Percentiles rank a stretch among this genome's conserved stretches.
These are phyloP conservation scores for Xestobium rufovillosum DNA, from an alignment of 2,888 invertebrate genomes.

Conservation along the genomic window DNA sequence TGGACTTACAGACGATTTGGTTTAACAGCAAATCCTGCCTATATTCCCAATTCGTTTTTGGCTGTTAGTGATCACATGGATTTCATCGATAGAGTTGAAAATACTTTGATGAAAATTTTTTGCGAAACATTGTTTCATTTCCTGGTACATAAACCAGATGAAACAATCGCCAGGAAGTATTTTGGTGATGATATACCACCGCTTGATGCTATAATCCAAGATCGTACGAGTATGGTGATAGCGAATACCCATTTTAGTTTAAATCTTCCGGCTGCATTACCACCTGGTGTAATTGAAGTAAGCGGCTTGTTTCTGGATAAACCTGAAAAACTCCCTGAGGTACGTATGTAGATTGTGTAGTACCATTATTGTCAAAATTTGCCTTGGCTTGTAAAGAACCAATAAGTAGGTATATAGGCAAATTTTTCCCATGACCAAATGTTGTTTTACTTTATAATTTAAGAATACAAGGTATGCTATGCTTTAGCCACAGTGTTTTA, in stretches of 20 bases:
- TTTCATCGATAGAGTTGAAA: slow-evolving; percentile 41
- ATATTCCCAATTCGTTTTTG: slow-evolving; percentile 46
- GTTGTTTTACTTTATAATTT: too few species aligned
- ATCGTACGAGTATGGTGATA: slow-evolving; percentile 42
- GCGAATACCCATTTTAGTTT: slow-evolving; percentile 44
- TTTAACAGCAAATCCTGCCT: slow-evolving; percentile 45
- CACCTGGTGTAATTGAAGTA: slow-evolving; percentile 46
- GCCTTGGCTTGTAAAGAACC: too few species aligned
- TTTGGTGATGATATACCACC: slow-evolving; percentile 29
- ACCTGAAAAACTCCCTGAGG: slow-evolving; percentile 25
- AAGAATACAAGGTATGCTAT: too few species aligned
- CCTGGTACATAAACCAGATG: slow-evolving; percentile 22
- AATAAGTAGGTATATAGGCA: too few species aligned
- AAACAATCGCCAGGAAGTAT: slow-evolving; percentile 29
- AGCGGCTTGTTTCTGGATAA: slow-evolving; percentile 48
- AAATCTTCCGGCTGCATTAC: slow-evolving; percentile 41
- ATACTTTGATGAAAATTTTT: slow-evolving; percentile 32
- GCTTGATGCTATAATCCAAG: slow-evolving; percentile 39
- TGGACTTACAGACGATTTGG: slow-evolving; percentile 46
- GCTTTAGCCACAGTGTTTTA: too few species aligned
- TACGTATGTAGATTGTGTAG: too few species aligned
- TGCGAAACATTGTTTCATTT: slow-evolving; percentile 24
- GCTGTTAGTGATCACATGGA: slow-evolving; percentile 33
- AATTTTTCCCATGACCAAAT: too few species aligned
- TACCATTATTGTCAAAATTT: too few species aligned